phyloP scores from a whole-genome alignment of 2,888 invertebrate genomes.

The Apodemia duryi region DNA sequence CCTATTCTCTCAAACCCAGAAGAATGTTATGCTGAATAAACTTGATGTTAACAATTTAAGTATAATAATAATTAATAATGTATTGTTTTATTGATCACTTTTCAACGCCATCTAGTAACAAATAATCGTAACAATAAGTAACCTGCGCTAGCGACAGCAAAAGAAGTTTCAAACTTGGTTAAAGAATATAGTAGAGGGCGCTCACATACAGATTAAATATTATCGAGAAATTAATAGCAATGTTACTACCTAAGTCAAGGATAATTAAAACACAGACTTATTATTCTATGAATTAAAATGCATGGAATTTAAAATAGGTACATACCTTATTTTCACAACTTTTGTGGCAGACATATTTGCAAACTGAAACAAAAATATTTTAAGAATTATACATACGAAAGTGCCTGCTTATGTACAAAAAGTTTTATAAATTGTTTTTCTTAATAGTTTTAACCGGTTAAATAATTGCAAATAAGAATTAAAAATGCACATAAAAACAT shows the following conservation, averaged over 20 bases:
- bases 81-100: not conserved
- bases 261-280: too few relatives aligned
- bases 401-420: not conserved
- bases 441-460: not conserved
- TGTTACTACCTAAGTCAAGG: not conserved
- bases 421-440: not conserved
- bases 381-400: not conserved
- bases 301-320: constrained; percentile 24
- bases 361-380: constrained; percentile 82
- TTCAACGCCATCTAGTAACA: constrained; percentile 44
- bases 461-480: not conserved
- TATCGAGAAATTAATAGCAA: not conserved
- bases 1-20: too few relatives aligned
- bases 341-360: constrained; percentile 90
- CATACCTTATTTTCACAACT: constrained; percentile 88
- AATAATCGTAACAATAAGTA: constrained; percentile 11
- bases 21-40: too few relatives aligned
- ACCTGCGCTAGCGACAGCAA: constrained; percentile 20
- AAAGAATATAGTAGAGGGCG: constrained; percentile 24
- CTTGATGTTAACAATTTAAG: too few relatives aligned
- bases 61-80: too few relatives aligned
- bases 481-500: not conserved
- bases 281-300: constrained; percentile 6
- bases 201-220: not conserved
- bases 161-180: not conserved